These are phyloP conservation scores for Barbus barbus DNA, from an alignment of 2,113 vertebrate species.

Conservation along the genomic window DNA sequence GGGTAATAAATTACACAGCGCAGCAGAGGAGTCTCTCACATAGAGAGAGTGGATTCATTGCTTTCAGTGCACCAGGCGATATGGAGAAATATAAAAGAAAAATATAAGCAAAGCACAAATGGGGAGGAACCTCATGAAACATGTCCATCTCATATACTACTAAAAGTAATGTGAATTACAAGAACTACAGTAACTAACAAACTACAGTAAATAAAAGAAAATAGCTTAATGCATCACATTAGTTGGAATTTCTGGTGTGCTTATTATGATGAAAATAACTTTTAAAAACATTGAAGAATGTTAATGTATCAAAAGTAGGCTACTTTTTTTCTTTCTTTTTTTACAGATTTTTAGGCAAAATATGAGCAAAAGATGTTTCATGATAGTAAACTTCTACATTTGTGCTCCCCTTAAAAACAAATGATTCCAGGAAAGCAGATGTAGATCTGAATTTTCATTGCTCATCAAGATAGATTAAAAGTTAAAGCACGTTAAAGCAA, in stretches of 20 bases:
- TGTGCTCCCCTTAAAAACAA: too few species aligned
- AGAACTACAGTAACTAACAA: not conserved
- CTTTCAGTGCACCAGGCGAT: not conserved
- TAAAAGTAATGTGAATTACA: not conserved
- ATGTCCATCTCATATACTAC: not conserved
- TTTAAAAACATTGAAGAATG: too few species aligned
- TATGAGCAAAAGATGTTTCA: not conserved
- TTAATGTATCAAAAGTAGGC: too few species aligned
- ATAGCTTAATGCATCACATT: not conserved
- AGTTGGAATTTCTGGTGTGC: not conserved
- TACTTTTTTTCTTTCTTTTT: too few species aligned
- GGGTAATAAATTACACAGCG: not conserved
- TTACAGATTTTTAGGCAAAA: too few species aligned
- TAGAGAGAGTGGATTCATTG: not conserved
- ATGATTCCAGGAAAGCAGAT: too few species aligned
- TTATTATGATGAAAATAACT: too few species aligned
- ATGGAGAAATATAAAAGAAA: not conserved
- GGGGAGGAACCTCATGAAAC: not conserved
- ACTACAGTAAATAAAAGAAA: not conserved
- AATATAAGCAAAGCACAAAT: not conserved
- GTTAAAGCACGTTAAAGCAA: slow-evolving; percentile 14
- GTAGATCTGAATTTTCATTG: too few species aligned
- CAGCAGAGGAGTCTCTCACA: not conserved
- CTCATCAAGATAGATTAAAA: too few species aligned
- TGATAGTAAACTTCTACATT: too few species aligned